These are phyloP conservation scores for Neofelis nebulosa DNA, from an alignment of 2,113 vertebrate species.

Conservation along the genomic window DNA sequence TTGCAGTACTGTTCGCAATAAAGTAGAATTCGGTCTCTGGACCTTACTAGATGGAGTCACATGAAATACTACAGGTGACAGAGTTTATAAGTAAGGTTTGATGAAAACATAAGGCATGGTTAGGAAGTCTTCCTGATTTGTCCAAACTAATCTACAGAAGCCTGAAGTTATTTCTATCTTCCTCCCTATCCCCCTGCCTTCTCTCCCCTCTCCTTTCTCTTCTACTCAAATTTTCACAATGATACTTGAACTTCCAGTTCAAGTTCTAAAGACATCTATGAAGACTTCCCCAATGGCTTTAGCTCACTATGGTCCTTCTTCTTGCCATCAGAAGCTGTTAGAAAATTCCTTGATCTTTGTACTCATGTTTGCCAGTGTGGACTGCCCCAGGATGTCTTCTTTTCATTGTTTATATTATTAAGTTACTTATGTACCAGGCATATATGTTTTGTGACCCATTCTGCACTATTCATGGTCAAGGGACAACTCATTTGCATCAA, in stretches of 20 bases:
- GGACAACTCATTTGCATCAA: neutral
- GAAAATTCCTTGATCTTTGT: neutral
- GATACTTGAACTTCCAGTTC: neutral
- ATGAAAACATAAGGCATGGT: neutral
- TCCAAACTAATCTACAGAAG: neutral
- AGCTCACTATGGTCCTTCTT: neutral
- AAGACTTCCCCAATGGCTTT: neutral
- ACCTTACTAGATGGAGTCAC: neutral
- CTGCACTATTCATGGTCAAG: neutral
- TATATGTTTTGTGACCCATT: neutral
- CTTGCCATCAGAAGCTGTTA: neutral
- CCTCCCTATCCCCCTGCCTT: neutral
- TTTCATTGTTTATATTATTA: neutral
- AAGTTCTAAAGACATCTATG: neutral
- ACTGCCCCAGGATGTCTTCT: neutral
- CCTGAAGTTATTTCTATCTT: neutral
- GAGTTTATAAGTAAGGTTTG: neutral
- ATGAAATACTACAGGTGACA: neutral
- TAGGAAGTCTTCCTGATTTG: neutral
- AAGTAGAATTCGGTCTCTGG: neutral
- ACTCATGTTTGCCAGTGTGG: neutral
- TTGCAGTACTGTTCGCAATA: neutral
- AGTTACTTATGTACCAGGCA: neutral
- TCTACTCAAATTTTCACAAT: neutral
- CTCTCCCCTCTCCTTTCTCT: neutral